These are phyloP conservation scores for Pseudomyrmex dendroicus DNA, from an alignment of 1,140 invertebrate species.

Conservation along the genomic window DNA sequence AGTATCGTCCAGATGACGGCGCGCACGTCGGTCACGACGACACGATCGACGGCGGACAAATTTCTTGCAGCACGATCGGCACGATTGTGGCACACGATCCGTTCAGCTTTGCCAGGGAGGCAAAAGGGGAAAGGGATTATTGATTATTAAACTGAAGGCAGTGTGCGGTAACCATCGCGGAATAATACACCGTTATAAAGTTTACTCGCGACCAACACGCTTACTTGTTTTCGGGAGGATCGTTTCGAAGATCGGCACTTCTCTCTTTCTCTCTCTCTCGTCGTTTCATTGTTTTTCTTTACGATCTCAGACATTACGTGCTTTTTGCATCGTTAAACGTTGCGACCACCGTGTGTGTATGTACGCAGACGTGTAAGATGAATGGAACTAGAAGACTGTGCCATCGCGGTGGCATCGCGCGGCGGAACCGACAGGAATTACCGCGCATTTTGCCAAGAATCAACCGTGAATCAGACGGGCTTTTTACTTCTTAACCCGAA, in stretches of 20 bases:
- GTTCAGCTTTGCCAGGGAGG: slow-evolving; percentile 78
- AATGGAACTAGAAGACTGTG: slow-evolving; percentile 64
- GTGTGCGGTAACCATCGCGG: slow-evolving; percentile 59
- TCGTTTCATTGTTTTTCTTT: background rate
- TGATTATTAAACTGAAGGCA: slow-evolving; percentile 81
- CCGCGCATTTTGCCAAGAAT: slow-evolving; percentile 67
- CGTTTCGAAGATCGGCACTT: background rate
- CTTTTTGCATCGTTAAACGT: slow-evolving; percentile 25
- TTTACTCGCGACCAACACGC: background rate
- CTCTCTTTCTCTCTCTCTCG: no score
- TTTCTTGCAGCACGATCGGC: slow-evolving; percentile 59
- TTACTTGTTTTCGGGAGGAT: background rate
- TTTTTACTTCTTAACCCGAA: slow-evolving; percentile 21
- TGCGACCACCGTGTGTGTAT: slow-evolving; percentile 1
- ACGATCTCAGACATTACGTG: background rate
- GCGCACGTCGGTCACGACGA: background rate
- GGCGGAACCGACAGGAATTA: slow-evolving; percentile 62
- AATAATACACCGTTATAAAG: slow-evolving; percentile 44
- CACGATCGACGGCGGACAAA: slow-evolving; percentile 54
- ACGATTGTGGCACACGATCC: slow-evolving; percentile 68
- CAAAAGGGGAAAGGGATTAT: slow-evolving; percentile 77
- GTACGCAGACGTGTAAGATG: slow-evolving; percentile 40
- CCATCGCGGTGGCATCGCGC: slow-evolving; percentile 41
- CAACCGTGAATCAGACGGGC: slow-evolving; percentile 59
- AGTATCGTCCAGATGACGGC: slow-evolving; percentile 57